Base-by-base conservation (phyloP, 1,140 invertebrate genomes). In the Heliconius himera region DNA sequence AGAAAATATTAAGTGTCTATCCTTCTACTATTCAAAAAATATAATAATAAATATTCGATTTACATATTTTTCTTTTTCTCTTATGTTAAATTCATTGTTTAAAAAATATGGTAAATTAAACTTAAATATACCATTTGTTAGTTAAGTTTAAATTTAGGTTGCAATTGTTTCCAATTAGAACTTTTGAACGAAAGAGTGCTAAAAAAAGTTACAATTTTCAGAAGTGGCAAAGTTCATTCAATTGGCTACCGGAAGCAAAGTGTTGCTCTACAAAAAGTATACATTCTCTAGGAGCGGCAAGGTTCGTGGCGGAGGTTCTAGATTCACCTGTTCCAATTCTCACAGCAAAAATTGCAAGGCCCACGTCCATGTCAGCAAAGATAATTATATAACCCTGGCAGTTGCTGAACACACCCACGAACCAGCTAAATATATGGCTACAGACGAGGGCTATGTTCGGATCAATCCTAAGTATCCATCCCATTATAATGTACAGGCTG, bases 251-350 rank as follows among this genome's bases (percentile, higher is more conserved):
- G 88, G 90, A 1, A 76, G 66, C 20, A 87, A 81, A 18, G 66
- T 91, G 46, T 75, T 90, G 1, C 49, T 84, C 36, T 86, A 86
- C 73, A 82, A 84, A 56, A 82, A 85, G 22, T 83, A 81, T 38
- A 85, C 83, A 0, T 86, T 83, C 70, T 86, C 85, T 1, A 85
- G 74, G 75, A 82, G 81, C 51, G 79, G 82, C 9, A 79, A 78
- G 49, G 76, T 83, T 22, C 79, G 82, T 2, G 82, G 77, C 11
- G 85, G 81, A 11, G 83, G 83, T 1, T 81, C 82, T 13, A 79
- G 82, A 51, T 86, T 74, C 33, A 83, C 73, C 4, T 86, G 85
- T 38, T 84, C 85, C 20, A 82, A 79, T 70, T 73, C 79, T 4
- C 66, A 70, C 16, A 81, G 83, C 74, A 86, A 84, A 73, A 73